These are phyloP conservation scores for Vollenhovia emeryi DNA, from an alignment of 1,140 invertebrate species.

Conservation along the genomic window DNA sequence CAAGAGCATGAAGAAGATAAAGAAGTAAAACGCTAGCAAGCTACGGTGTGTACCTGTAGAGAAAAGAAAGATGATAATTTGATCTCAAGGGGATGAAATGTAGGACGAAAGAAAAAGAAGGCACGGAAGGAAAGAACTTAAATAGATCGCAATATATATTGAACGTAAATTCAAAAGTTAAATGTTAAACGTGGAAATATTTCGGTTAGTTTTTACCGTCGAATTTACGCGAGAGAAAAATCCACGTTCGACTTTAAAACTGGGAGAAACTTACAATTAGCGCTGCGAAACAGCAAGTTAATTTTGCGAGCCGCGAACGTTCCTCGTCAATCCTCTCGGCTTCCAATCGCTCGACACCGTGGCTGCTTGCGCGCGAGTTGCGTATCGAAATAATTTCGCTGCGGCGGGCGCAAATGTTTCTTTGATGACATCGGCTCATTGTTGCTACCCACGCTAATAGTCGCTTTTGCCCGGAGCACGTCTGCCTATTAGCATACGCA, in stretches of 20 bases:
- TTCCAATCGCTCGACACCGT: not conserved
- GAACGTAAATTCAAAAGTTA: not conserved
- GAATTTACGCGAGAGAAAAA: not conserved
- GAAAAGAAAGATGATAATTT: not conserved
- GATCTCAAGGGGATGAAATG: not conserved
- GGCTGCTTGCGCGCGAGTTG: not conserved
- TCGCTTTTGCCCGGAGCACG: constrained; percentile 43
- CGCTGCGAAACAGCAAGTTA: not conserved
- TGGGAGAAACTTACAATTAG: not conserved
- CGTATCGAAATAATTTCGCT: constrained; percentile 32
- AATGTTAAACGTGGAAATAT: not conserved
- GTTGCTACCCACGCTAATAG: constrained; percentile 44
- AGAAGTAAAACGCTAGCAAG: not conserved
- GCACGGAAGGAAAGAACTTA: not conserved
- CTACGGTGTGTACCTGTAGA: not conserved
- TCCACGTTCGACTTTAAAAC: not conserved
- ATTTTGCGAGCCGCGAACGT: not conserved
- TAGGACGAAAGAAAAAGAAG: not conserved
- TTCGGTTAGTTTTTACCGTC: not conserved
- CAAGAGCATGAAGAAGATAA: not conserved
- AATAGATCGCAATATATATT: not conserved
- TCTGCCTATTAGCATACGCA: constrained; percentile 54
- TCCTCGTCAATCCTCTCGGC: not conserved
- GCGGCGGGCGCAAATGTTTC: constrained; percentile 32
- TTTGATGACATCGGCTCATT: constrained; percentile 45